A percentile compares a stretch with the other conserved stretches of the same genome.
phyloP scores from a whole-genome alignment of 2,797 vertebrate species.

The Lagorchestes hirsutus region DNA sequence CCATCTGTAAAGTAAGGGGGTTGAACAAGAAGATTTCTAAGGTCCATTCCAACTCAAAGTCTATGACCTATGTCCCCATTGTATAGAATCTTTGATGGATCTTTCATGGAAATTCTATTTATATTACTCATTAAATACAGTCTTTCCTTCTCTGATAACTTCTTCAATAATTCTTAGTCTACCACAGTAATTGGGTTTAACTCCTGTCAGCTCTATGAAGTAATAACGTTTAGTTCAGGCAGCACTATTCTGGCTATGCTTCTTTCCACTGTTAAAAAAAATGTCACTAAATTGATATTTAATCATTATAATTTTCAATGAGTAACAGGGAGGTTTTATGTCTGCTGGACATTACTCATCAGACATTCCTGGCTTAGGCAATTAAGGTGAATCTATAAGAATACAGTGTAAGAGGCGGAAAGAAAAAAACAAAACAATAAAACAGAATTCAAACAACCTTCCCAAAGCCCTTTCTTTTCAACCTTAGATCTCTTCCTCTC shows the following conservation, averaged over 20 bases:
- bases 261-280: not conserved
- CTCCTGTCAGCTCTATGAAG: not conserved
- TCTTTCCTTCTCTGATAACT: slow-evolving; percentile 35
- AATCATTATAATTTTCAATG: not conserved
- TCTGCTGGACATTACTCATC: not conserved
- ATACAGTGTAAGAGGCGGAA: not conserved
- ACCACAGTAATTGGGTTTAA: not conserved
- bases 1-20: not conserved
- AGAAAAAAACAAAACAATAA: not conserved
- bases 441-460: not conserved
- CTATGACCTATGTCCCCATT: not conserved
- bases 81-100: slow-evolving; percentile 6
- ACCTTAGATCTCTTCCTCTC: not conserved
- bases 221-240: not conserved
- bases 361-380: not conserved
- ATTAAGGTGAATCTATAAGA: not conserved
- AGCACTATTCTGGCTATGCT: not conserved
- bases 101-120: slow-evolving; percentile 9
- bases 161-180: not conserved
- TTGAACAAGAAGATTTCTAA: not conserved
- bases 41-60: not conserved
- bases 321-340: not conserved
- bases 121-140: slow-evolving; percentile 11
- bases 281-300: not conserved
- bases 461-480: not conserved